Conservation (phyloP, 2,113 vertebrate species). For the Ciconia stormi region DNA sequence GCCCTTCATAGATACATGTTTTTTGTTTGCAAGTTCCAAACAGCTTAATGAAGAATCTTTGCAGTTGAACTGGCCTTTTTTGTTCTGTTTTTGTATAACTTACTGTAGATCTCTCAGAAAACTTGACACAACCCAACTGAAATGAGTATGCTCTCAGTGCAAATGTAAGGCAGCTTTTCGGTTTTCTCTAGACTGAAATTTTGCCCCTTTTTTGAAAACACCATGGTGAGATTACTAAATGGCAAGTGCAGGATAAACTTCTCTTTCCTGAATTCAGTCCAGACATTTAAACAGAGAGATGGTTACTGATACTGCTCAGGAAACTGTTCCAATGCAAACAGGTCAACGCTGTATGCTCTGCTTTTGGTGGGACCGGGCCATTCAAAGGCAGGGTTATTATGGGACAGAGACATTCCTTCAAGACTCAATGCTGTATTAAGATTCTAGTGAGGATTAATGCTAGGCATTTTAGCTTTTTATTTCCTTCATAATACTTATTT, state of each 20-base stretch:
- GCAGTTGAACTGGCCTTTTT: background rate
- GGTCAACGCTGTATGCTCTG: background rate
- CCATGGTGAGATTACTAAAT: background rate
- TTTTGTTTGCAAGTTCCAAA: background rate
- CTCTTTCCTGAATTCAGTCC: background rate
- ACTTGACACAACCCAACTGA: background rate
- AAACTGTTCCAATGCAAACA: slow-evolving; percentile 25
- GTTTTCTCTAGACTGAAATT: background rate
- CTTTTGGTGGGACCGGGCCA: background rate
- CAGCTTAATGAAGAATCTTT: background rate
- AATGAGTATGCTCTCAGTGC: background rate
- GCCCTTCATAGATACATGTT: background rate
- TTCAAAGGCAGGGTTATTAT: background rate
- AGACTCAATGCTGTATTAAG: background rate
- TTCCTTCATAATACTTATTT: background rate
- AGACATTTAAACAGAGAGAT: background rate
- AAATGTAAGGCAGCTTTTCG: background rate
- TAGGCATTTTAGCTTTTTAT: background rate
- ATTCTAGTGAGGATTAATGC: background rate
- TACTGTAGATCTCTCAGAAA: background rate
- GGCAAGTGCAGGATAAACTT: background rate
- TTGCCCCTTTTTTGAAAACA: background rate
- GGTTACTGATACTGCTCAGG: background rate
- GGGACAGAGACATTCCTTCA: background rate
- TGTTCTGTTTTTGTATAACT: background rate